Conservation (phyloP, 2,797 vertebrate species). For the Holocentrus rufus region DNA sequence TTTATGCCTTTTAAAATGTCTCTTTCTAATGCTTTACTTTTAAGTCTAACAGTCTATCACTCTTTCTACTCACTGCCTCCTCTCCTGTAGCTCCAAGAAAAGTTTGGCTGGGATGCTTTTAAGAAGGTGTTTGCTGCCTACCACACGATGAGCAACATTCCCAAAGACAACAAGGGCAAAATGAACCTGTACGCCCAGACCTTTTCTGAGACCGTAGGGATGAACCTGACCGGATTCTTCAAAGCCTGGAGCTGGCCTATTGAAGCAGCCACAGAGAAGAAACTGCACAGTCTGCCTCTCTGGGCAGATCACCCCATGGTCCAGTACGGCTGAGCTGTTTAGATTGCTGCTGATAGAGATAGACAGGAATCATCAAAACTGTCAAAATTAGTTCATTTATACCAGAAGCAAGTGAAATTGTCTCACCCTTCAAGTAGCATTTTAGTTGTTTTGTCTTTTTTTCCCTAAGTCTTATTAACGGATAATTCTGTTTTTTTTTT, state of each 20-base stretch:
- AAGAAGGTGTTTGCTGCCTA: slow-evolving; percentile 83
- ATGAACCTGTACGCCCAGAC: slow-evolving; percentile 86
- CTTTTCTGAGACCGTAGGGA: slow-evolving; percentile 82
- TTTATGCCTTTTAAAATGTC: no score
- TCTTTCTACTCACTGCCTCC: background rate
- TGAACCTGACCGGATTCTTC: slow-evolving; percentile 84
- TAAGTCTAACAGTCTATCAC: no score
- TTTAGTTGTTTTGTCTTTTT: no score
- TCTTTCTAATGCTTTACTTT: no score
- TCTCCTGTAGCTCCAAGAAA: slow-evolving; percentile 81
- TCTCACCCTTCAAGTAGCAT: no score
- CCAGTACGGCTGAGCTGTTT: slow-evolving; percentile 49
- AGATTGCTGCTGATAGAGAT: slow-evolving; percentile 1
- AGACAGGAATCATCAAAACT: background rate
- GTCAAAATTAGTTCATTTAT: no score
- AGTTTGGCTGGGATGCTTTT: slow-evolving; percentile 86
- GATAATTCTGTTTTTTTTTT: no score
- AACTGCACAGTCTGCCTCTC: slow-evolving; percentile 77
- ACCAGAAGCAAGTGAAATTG: no score
- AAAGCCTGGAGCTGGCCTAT: slow-evolving; percentile 89
- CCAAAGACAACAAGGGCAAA: slow-evolving; percentile 78
- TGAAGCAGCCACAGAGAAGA: slow-evolving; percentile 71
- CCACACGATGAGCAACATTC: slow-evolving; percentile 74
- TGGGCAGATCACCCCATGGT: slow-evolving; percentile 86
- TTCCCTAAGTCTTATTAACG: no score